Evolutionary conservation across 2,113 vertebrate genomes (phyloP), one percentile per base, ranked within the genome.

Genomic region (Turnix velox): DNA sequence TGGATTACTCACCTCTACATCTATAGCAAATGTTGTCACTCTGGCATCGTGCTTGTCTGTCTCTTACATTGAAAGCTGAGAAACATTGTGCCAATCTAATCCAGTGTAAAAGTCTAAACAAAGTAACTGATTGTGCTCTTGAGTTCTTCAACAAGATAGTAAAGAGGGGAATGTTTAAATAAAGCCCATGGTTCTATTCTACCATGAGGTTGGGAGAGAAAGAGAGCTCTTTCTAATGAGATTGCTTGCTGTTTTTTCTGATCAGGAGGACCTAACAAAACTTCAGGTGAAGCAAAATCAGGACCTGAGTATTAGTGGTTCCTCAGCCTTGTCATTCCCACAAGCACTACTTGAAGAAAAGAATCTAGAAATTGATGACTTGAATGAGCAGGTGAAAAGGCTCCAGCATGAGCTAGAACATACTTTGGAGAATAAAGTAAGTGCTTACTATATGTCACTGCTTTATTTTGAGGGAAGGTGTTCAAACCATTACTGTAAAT

Each of bases 351-450:
- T 99, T 61, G 78, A 98, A 79, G 98, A 98, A 94, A 99, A 98
- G 93, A 99, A 99, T 94, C 97, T 98, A 20, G 98, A 99, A 96
- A 98, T 98, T 0, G 97, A 98, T 96, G 97, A 98, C 61, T 96
- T 98, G 78, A 98, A 95, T 82, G 97, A 97, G 74, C 98, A 98
- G 92, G 81, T 98, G 30, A 96, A 97, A 78, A 97, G 90, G 71
- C 95, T 98, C 4, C 97, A 98, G 88, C 96, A 96, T 5, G 93
- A 98, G 43, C 72, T 87, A 23, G 96, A 94, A 31, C 91, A 48
- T 24, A 72, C 69, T 49, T 74, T 45, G 31, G 87, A 98, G 68
- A 97, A 94, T 83, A 97, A 98, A 95, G 98, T 98, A 42, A 92
- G 33, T 45, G 12, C 12, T 76, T 78, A n/a, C 17, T 49, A 0